Percentiles rank a stretch among this genome's conserved stretches.
Conservation (phyloP, 2,888 invertebrate species). For the Arctia plantaginis region DNA sequence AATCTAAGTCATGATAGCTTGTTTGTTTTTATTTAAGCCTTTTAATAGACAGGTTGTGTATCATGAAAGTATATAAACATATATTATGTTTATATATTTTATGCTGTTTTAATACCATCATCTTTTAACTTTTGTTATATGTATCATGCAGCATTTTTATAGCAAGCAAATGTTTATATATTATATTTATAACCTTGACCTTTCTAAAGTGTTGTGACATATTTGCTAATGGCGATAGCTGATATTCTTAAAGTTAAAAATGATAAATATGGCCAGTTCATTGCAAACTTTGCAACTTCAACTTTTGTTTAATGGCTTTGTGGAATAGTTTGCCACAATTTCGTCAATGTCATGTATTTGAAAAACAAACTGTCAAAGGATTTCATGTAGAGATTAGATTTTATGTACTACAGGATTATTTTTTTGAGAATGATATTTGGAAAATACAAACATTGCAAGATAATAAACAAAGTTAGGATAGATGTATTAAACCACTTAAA, state of each 20-base stretch:
- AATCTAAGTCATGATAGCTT: neutral
- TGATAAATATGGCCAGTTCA: neutral
- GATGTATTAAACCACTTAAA: no score
- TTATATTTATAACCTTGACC: neutral
- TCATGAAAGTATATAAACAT: no score
- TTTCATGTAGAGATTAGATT: no score
- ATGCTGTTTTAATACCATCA: neutral
- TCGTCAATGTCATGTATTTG: no score
- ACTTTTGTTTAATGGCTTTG: no score
- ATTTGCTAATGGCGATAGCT: neutral
- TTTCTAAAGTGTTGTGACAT: neutral
- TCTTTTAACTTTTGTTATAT: neutral
- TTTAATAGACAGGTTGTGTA: neutral
- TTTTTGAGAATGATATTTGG: no score
- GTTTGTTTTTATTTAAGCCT: neutral
- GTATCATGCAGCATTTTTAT: neutral
- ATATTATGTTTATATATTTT: neutral
- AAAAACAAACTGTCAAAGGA: no score
- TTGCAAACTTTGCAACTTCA: no score
- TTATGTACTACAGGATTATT: no score
- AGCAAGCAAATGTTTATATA: neutral
- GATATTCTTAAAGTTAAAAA: neutral
- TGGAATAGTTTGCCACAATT: no score
- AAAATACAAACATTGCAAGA: no score
- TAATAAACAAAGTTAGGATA: no score